A percentile compares a stretch with the other conserved stretches of the same genome.
Conservation (phyloP, 1,140 invertebrate genomes). For the Trachymyrmex cornetzi region DNA sequence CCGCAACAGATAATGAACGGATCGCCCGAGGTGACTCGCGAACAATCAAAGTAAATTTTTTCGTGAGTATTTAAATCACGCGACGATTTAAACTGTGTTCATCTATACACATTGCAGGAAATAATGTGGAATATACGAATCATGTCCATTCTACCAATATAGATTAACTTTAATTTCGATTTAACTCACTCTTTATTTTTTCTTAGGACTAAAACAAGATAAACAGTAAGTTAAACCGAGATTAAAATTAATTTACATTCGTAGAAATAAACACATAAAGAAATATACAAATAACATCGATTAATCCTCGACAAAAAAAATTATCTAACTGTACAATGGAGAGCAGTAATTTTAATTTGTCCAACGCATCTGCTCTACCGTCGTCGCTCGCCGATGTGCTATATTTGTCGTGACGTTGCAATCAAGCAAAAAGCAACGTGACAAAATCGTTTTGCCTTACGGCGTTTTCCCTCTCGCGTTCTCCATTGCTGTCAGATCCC, state of each 20-base stretch:
- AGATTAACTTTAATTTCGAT: no score
- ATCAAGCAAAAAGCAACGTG: conserved; percentile 45
- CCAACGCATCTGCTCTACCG: neutral
- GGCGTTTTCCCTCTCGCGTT: neutral
- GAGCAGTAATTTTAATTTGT: conserved; percentile 28
- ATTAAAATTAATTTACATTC: no score
- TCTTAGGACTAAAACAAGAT: no score
- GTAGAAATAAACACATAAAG: neutral
- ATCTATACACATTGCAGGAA: neutral
- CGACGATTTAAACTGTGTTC: neutral
- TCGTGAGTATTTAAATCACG: neutral
- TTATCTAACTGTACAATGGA: neutral
- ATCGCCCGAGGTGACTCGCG: neutral
- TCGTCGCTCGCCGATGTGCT: neutral
- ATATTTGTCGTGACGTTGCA: conserved; percentile 26
- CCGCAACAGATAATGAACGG: neutral
- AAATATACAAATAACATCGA: neutral
- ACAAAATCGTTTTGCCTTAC: conserved; percentile 59
- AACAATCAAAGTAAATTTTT: neutral
- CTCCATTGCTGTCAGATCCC: neutral
- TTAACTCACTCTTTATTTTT: no score
- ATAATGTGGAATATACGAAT: neutral
- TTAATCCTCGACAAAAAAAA: neutral
- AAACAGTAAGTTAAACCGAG: no score
- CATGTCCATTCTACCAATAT: neutral